Evolutionary conservation across 1,140 invertebrate genomes (phyloP), one percentile per base, ranked within the genome.

Genomic region (Drosophila eugracilis): DNA sequence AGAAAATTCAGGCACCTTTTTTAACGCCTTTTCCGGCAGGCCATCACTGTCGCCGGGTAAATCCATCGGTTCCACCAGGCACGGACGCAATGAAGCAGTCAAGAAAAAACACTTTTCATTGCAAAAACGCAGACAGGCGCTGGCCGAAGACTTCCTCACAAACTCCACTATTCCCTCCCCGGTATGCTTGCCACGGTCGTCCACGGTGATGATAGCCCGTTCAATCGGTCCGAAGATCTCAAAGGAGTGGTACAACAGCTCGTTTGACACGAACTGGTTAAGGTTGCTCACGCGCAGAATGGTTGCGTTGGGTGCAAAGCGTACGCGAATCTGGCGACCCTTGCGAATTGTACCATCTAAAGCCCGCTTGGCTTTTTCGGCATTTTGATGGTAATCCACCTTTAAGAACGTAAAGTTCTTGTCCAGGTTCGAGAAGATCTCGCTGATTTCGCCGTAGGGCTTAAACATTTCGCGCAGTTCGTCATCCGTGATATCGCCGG

Each of bases 401-500:
- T 98, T 95, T 44, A 99, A 95, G 92, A 99, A 99, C 36, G 97
- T 98, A 93, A 99, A 99, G 88, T 98, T 98, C 91, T 99, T 99
- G 45, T 97, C 96, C 75, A 97, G 95, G 92, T 99, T 99, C 0
- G 99, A 93, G 92, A 99, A 99, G 5, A 98, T 92, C 92, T 99
- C 99, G n/a, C 95, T 94, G 50, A 96, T 95, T 93, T 98, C 97
- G 42, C 98, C 98, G 92, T 94, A 98, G 21, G 94, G 93, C 39
- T 93, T 93, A 84, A 99, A 98, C 90, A 99, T 91, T 58, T 95
- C 94, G 62, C 95, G 94, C 95, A 99, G 99, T 92, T 99, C 98
- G 85, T 99, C 97, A 93, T 99, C 99, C 48, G 98, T 99, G 6
- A 99, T 98, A 60, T 99, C 99, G 92, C 99, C 99, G 39, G 99